phyloP scores from a whole-genome alignment of 2,113 vertebrate genomes.

The Carassius carassius region DNA sequence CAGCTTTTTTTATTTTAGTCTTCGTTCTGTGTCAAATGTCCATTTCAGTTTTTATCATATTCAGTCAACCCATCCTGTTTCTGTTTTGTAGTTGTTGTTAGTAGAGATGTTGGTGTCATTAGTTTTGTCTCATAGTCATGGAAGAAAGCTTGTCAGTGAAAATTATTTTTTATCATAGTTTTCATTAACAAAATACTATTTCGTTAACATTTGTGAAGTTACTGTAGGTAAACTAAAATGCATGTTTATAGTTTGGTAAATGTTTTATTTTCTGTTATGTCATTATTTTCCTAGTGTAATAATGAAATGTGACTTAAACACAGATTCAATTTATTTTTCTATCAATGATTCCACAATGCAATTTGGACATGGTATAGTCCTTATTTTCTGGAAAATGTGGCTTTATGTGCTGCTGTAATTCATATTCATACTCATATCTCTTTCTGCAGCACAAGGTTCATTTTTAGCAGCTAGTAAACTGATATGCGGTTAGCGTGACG shows the following conservation, averaged over 20 bases:
- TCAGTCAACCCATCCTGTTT: too few relatives aligned
- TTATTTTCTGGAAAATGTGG: not conserved
- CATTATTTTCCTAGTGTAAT: not conserved
- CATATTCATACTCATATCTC: too few relatives aligned
- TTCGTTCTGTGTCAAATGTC: too few relatives aligned
- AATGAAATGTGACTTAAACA: not conserved
- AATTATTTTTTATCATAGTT: not conserved
- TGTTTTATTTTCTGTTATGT: not conserved
- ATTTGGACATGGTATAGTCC: not conserved
- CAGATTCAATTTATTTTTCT: not conserved
- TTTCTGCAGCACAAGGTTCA: not conserved
- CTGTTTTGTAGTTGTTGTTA: too few relatives aligned
- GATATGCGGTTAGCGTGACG: not conserved
- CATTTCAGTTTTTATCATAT: too few relatives aligned
- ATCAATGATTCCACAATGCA: not conserved
- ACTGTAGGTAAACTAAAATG: too few relatives aligned
- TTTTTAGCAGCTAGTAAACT: conserved; percentile 2
- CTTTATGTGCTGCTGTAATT: not conserved
- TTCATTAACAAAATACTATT: too few relatives aligned
- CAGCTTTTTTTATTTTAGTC: too few relatives aligned
- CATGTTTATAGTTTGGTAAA: not conserved
- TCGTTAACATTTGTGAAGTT: too few relatives aligned
- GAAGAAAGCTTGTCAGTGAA: not conserved
- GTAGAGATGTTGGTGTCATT: too few relatives aligned
- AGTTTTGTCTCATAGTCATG: not conserved